Base-by-base conservation (phyloP, 2,888 invertebrate species). In the Drosophila pegasa region DNA sequence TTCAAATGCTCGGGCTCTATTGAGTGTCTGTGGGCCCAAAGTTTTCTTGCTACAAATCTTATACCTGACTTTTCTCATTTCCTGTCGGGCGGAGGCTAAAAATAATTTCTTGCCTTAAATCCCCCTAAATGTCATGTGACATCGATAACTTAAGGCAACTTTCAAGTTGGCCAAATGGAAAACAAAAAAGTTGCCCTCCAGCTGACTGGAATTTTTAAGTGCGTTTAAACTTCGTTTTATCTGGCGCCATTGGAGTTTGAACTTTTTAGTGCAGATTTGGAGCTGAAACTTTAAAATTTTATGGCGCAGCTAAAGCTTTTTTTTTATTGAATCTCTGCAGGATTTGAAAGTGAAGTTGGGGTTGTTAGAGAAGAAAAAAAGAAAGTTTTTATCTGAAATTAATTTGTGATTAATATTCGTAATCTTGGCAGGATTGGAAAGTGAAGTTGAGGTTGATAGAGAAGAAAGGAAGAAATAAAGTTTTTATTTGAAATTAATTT, bases 51-150 rank as follows among this genome's bases (percentile, higher is more conserved):
- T 12, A 27, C 27, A 45, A 45, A 10, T 45, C 16, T 45, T 45
- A 3, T 2, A 45, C 5, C 45, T 45, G 27, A 27, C 45, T 16
- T 45, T 45, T 45, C 45, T 45, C 45, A 45, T 45, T 45, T 27
- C 45, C 45, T 10, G 25, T 2, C 25, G 16, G 10, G 5, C 8
- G 8, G 5, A 16, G 8, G 3, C 2, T 8, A 16, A 16, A 16
- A 45, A 25, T 8, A 22, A n/a, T 9, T 9, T 2, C 43, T 10
- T 10, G 2, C 27, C 16, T 16, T 16, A 27, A 22, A 22, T 22
- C 22, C 22, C 22, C 8, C 2, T 20, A 20, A 41, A 8, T 41
- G 14, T 27, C 45, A 45, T 27, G 16, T 27, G 27, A 16, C 16
- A 16, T 45, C 45, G 16, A 45, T 45, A 45, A 6, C 27, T 16